Percentiles rank a stretch among this genome's conserved stretches.
These are phyloP conservation scores for Hemitrygon akajei DNA, from an alignment of 2,797 vertebrate genomes.

Conservation along the genomic window DNA sequence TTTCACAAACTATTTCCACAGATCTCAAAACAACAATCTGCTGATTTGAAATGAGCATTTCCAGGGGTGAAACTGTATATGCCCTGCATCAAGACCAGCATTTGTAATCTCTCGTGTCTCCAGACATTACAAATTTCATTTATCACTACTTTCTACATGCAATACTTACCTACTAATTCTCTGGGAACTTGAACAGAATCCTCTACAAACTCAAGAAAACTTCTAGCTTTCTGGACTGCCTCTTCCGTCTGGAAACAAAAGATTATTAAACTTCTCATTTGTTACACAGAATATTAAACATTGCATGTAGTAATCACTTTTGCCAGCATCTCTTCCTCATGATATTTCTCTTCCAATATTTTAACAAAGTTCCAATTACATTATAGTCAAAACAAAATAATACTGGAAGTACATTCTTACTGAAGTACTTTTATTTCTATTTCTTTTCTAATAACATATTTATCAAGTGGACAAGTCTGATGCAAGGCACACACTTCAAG, in stretches of 20 bases:
- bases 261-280: background rate
- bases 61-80: too few species aligned
- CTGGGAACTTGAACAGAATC: slow-evolving; percentile 96
- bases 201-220: slow-evolving; percentile 88
- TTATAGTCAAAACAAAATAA: too few species aligned
- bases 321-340: background rate
- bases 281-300: background rate
- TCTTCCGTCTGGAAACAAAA: slow-evolving; percentile 69
- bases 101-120: too few species aligned
- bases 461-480: background rate
- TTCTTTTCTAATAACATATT: background rate
- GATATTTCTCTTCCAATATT: background rate
- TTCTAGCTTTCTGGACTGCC: slow-evolving; percentile 89
- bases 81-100: too few species aligned
- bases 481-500: background rate
- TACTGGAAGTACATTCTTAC: too few species aligned
- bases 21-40: too few species aligned
- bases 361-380: background rate
- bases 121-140: background rate
- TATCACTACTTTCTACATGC: slow-evolving; percentile 7
- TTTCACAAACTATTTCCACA: too few species aligned
- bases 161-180: slow-evolving; percentile 85
- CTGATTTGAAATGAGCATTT: too few species aligned
- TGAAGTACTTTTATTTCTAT: too few species aligned
- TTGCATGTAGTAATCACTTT: background rate